Conservation (phyloP, 2,113 vertebrate species). For the Boleophthalmus pectinirostris region DNA sequence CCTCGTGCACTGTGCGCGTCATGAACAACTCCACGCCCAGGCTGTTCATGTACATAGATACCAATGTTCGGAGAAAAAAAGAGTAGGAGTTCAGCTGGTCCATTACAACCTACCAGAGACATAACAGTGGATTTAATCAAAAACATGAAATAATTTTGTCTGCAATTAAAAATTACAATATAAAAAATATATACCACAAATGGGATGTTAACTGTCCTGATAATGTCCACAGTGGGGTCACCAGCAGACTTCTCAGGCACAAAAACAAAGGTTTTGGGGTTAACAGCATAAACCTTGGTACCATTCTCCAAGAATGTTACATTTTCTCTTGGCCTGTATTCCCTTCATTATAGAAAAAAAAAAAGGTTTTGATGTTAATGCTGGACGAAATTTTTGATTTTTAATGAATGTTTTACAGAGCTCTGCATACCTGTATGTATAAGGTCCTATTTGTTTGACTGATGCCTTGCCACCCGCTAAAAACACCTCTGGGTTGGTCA, state of each 20-base stretch:
- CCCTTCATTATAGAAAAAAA: constrained; percentile 73
- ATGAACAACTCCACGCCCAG: constrained; percentile 81
- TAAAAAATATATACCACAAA: constrained; percentile 82
- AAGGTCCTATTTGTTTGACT: constrained; percentile 89
- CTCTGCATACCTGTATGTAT: constrained; percentile 88
- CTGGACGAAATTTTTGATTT: no score
- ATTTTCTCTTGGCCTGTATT: constrained; percentile 86
- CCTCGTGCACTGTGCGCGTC: constrained; percentile 80
- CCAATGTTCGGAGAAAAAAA: constrained; percentile 54
- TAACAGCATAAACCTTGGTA: constrained; percentile 88
- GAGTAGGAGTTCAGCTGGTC: constrained; percentile 75
- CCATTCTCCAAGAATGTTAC: constrained; percentile 90
- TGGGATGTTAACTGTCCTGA: constrained; percentile 92
- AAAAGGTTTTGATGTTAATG: neutral
- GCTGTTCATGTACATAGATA: constrained; percentile 67
- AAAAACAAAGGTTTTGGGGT: constrained; percentile 90
- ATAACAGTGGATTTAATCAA: constrained; percentile 6
- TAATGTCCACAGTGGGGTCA: constrained; percentile 82
- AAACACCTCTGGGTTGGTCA: constrained; percentile 90
- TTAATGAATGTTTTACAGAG: neutral
- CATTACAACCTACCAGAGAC: constrained; percentile 83
- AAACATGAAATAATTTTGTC: neutral
- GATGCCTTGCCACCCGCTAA: constrained; percentile 82
- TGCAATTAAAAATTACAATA: neutral
- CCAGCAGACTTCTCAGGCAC: constrained; percentile 86